A percentile compares a stretch with the other conserved stretches of the same genome.
phyloP scores from a whole-genome alignment of 2,797 vertebrate genomes.

The Stomatorhinus walkeri region DNA sequence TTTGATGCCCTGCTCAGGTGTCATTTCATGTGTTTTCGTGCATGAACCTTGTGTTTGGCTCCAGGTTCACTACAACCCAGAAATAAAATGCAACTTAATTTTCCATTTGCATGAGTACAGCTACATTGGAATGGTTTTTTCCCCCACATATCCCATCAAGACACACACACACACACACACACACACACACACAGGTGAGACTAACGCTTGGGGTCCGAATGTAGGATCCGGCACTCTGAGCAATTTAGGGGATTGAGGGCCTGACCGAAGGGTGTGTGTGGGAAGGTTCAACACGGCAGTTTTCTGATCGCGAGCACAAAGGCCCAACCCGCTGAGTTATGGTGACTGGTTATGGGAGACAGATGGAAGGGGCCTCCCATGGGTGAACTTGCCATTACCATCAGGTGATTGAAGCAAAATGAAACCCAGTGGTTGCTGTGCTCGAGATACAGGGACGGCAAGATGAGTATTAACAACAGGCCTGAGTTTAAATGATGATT shows the following conservation, averaged over 20 bases:
- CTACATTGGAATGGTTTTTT: neutral
- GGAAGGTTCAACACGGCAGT: neutral
- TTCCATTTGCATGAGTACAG: neutral
- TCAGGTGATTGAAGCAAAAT: neutral
- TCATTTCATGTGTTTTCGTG: neutral
- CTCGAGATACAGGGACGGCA: too few relatives aligned
- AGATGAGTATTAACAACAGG: neutral
- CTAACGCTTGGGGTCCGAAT: neutral
- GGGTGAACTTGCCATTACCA: neutral
- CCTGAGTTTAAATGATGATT: conserved; percentile 5
- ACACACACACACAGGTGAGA: neutral
- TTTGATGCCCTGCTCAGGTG: neutral
- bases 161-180: neutral
- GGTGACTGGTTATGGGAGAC: neutral
- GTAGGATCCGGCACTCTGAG: neutral
- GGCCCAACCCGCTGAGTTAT: neutral
- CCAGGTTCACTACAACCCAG: neutral
- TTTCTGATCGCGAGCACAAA: neutral
- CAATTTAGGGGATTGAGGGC: neutral
- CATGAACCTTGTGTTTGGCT: neutral
- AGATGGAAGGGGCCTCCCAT: neutral
- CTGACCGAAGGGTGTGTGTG: neutral
- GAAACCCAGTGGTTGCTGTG: neutral
- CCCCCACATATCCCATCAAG: neutral
- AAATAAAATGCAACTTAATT: neutral